Base-by-base conservation (phyloP, 2,888 invertebrate species). In the Odontomyia ornata region DNA sequence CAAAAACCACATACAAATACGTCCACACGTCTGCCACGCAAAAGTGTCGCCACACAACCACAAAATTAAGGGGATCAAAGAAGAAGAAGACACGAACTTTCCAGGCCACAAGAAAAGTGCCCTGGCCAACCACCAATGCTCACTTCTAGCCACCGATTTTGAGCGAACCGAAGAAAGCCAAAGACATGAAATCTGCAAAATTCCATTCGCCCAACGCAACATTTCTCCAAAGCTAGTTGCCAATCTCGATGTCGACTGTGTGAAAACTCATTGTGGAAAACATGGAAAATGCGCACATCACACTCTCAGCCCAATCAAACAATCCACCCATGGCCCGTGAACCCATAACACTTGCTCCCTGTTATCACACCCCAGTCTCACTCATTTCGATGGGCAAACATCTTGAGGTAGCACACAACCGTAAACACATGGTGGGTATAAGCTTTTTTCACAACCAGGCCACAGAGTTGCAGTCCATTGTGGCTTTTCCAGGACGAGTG, bases 1-100 rank as follows among this genome's bases (percentile, higher is more conserved):
- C 85, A 84, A 82, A 84, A 84, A 84, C 84, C 85, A 83, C 85
- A 85, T 84, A 76, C 84, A 84, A 85, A 79, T 71, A 52, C 69
- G 43, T 46, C 7, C 36, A 46, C 60, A 65, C 43, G 84, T 84
- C 83, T 83, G 84, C 85, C 85, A 83, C 83, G 82, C 83, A 84
- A 85, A 56, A 83, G 27, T 84, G 82, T 83, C 83, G 83, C 69
- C 76, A 36, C 71, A 76, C 76, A 79, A 79, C 76, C 79, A 67
- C 79, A 72, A 79, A 77, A 73, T 80, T 71, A 77, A 79, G 77
- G 78, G 75, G 78, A 23, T 75, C 67, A 46, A 28, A 71, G 52
- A 69, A 76, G 52, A 69, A 76, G 52, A 75, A 46, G 65, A 67
- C 77, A 76, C 77, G 79, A 80, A 78, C 80, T 78, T 79, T 76